These are phyloP conservation scores for Pandemis cinnamomeana DNA, from an alignment of 2,888 invertebrate genomes.

Conservation along the genomic window DNA sequence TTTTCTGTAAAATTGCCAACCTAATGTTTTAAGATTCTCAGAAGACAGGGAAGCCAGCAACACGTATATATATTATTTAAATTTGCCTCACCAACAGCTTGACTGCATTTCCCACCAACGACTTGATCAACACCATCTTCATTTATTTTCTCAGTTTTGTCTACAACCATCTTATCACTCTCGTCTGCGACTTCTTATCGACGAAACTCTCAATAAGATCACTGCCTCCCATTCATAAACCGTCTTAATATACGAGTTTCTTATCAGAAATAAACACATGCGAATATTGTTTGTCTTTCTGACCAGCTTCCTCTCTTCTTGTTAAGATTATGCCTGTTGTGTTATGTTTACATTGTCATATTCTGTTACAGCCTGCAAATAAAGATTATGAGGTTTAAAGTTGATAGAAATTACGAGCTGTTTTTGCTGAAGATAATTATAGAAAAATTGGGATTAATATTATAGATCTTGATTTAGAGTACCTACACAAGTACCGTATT, in stretches of 20 bases:
- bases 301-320: neutral
- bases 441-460: too few relatives aligned
- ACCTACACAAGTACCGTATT: too few relatives aligned
- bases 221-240: neutral
- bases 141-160: neutral
- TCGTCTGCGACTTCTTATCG: neutral
- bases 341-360: neutral
- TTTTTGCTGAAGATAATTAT: too few relatives aligned
- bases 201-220: neutral
- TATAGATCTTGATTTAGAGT: too few relatives aligned
- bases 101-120: neutral
- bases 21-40: neutral
- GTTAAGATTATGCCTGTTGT: neutral
- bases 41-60: slow-evolving; percentile 1
- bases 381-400: neutral
- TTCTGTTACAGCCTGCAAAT: neutral
- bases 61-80: neutral
- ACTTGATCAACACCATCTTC: neutral
- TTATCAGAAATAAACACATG: slow-evolving; percentile 19
- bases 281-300: neutral
- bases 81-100: neutral
- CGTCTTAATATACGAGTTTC: slow-evolving; percentile 8
- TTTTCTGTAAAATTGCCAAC: too few relatives aligned
- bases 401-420: neutral
- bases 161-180: neutral